phyloP scores from a whole-genome alignment of 2,888 invertebrate genomes.

The Chrysomela aeneicollis region DNA sequence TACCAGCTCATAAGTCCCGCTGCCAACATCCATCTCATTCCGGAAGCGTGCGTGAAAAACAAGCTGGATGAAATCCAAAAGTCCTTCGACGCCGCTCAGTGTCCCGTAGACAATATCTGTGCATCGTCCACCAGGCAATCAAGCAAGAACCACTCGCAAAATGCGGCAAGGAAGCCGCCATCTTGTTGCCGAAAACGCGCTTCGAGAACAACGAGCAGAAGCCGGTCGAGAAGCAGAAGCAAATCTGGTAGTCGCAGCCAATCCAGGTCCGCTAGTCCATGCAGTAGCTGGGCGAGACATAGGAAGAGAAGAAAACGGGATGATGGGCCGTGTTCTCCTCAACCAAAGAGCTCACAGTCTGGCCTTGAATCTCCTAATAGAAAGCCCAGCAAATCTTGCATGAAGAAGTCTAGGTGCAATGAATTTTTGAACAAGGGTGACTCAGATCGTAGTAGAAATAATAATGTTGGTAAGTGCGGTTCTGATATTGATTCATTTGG shows the following conservation, averaged over 20 bases:
- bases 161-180: neutral
- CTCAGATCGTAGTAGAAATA: neutral
- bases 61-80: conserved; percentile 39
- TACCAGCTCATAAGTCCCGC: conserved; percentile 42
- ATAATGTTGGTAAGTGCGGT: neutral
- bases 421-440: neutral
- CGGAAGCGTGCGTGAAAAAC: conserved; percentile 38
- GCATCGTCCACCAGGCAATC: neutral
- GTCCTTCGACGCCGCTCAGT: conserved; percentile 27
- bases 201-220: neutral
- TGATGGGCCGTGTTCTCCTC: neutral
- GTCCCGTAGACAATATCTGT: neutral
- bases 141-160: neutral
- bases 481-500: conserved; percentile 10
- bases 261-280: neutral
- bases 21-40: conserved; percentile 42
- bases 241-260: neutral
- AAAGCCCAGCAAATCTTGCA: neutral
- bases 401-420: neutral
- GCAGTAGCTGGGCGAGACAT: neutral
- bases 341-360: neutral
- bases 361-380: neutral
- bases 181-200: neutral
- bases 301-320: neutral
- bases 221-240: neutral